phyloP scores from a whole-genome alignment of 2,888 invertebrate genomes.

The Acrocera orbiculus region DNA sequence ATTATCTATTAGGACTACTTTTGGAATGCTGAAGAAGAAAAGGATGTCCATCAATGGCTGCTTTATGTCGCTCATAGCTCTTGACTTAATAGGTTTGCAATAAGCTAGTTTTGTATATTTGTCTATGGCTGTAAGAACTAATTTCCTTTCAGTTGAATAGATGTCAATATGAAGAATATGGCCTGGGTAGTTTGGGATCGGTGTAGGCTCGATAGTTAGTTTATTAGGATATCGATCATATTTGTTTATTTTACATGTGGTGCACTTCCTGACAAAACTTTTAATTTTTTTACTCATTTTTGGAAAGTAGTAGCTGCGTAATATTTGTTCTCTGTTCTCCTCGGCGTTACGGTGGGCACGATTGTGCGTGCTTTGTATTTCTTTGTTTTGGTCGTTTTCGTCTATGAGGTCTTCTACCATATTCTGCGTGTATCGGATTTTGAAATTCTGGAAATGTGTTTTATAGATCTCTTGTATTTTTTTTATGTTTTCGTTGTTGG shows the following conservation, averaged over 20 bases:
- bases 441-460: neutral
- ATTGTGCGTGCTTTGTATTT: neutral
- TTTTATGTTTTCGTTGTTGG: neutral
- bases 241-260: constrained; percentile 1
- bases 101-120: constrained; percentile 11
- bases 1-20: constrained; percentile 12
- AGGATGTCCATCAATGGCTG: constrained; percentile 10
- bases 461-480: constrained; percentile 1
- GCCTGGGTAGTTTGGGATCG: constrained; percentile 11
- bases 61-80: constrained; percentile 10
- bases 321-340: constrained; percentile 4
- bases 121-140: constrained; percentile 9
- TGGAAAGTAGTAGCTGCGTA: constrained; percentile 2
- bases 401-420: neutral
- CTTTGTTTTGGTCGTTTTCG: constrained; percentile 2
- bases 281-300: constrained; percentile 1
- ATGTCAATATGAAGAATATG: constrained; percentile 12
- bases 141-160: constrained; percentile 7
- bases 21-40: constrained; percentile 11
- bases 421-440: constrained; percentile 1
- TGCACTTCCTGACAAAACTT: neutral
- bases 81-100: constrained; percentile 6
- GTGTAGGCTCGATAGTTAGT: constrained; percentile 6
- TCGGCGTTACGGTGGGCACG: constrained; percentile 1
- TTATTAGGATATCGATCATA: constrained; percentile 10